phyloP scores from a whole-genome alignment of 2,888 invertebrate species.

The Pristionchus mayeri region DNA sequence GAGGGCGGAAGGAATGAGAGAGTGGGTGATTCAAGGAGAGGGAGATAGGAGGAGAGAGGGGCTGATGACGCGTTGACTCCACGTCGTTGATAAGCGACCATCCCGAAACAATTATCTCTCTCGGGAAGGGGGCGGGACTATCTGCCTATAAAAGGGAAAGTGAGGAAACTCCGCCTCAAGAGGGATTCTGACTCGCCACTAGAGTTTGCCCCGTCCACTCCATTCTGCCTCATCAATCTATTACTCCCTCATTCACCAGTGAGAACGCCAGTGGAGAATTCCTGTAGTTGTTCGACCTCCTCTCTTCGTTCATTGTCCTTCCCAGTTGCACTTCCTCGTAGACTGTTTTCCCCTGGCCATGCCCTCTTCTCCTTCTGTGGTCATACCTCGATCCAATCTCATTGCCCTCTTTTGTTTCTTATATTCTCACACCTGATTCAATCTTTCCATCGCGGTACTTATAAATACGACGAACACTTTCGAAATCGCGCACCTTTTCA shows the following conservation, averaged over 20 bases:
- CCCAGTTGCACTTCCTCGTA: too few relatives aligned
- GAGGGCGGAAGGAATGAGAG: neutral
- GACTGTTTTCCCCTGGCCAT: too few relatives aligned
- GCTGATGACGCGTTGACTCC: constrained; percentile 12
- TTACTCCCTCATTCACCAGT: too few relatives aligned
- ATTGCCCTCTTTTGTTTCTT: neutral
- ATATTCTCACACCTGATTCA: neutral
- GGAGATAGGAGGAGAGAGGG: neutral
- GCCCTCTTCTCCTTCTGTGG: neutral
- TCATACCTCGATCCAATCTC: neutral
- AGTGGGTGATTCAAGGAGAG: constrained; percentile 19
- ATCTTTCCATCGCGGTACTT: constrained; percentile 13
- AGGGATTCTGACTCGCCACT: too few relatives aligned
- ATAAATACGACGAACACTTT: neutral
- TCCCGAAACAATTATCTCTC: neutral
- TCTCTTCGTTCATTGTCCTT: too few relatives aligned
- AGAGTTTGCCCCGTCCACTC: too few relatives aligned
- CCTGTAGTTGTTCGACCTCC: too few relatives aligned
- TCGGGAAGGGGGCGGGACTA: neutral
- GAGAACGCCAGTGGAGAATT: too few relatives aligned
- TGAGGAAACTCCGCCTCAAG: neutral
- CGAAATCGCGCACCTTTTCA: neutral
- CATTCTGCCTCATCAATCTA: too few relatives aligned
- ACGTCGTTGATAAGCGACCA: neutral
- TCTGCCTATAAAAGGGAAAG: constrained; percentile 12